Conservation (phyloP, 2,113 vertebrate species). For the Oceanodroma tethys region DNA sequence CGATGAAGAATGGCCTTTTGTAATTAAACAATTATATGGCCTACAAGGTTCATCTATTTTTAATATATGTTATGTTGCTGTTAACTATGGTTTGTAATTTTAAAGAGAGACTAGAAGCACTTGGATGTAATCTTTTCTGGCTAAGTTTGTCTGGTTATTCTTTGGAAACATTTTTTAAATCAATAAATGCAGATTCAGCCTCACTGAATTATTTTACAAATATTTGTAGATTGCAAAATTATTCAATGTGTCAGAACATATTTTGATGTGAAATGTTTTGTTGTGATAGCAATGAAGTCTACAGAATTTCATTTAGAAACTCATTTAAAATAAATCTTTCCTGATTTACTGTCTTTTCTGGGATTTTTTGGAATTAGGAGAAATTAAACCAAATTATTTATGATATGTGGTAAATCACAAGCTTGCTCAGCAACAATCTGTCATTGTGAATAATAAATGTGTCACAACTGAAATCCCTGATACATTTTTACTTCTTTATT, state of each 20-base stretch:
- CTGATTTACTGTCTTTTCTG: background rate
- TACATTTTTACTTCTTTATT: background rate
- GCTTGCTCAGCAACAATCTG: background rate
- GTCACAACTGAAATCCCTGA: background rate
- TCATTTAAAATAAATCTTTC: background rate
- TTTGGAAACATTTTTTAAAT: background rate
- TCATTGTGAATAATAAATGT: background rate
- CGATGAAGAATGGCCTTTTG: background rate
- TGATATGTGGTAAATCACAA: background rate
- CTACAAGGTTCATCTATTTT: background rate
- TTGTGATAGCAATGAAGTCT: background rate
- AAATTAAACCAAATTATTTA: background rate
- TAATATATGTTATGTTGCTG: background rate
- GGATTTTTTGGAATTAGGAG: background rate
- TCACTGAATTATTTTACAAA: background rate
- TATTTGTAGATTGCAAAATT: background rate
- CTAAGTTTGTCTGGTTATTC: background rate
- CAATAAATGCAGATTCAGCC: background rate
- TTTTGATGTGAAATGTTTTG: background rate
- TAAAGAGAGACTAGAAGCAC: background rate
- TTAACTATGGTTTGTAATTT: background rate
- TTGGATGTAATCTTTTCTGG: background rate
- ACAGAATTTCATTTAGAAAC: background rate
- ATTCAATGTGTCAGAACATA: background rate
- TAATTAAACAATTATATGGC: background rate